Evolutionary conservation across 2,888 invertebrate genomes (phyloP), one percentile per base, ranked within the genome.

Genomic region (Platynereis dumerilii): DNA sequence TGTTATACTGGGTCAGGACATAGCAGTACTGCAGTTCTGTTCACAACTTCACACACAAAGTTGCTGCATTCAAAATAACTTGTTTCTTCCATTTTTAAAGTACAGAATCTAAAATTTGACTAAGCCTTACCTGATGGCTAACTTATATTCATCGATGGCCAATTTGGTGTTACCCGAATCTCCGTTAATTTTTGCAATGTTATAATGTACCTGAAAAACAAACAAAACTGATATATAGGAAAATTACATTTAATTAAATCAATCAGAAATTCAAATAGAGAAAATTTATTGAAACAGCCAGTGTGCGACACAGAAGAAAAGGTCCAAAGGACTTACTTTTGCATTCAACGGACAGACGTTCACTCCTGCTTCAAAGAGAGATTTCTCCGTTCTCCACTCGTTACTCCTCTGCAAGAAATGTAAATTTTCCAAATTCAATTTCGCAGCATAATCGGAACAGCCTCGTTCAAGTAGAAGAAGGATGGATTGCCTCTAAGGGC

Each of bases 291-390:
- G 7, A 34, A 34, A 34, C 34, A 5, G 34, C 7, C 12, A 34
- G 12, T 34, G 5, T 34, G 34, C 12, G 7, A 5, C 12, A 5
- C 34, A 12, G 5, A 34, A 34, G 34, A 34, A 7, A 5, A 34
- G 7, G 34, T 7, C 12, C 34, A 34, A 7, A 12, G 5, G 34
- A 26, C 44, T 67, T 70, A 86, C 85, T 88, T 97, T 98, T 24
- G 97, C 96, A 86, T 97, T 97, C 56, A 91, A 86, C 0, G 97
- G 96, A 80, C 97, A 98, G 20, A 97, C 93, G 27, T 86, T 80
- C n/a, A 92, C 83, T 0, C 92, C 97, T 28, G 92, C 91, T 56
- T 86, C 85, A 81, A 94, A 98, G 44, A 98, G 85, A 20, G 85
- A 83, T 73, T 89, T 89, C 83, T 96, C 96, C 61, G 86, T 89